Evolutionary conservation across 2,113 vertebrate genomes (phyloP).

Genomic region (Anthoscopus minutus): DNA sequence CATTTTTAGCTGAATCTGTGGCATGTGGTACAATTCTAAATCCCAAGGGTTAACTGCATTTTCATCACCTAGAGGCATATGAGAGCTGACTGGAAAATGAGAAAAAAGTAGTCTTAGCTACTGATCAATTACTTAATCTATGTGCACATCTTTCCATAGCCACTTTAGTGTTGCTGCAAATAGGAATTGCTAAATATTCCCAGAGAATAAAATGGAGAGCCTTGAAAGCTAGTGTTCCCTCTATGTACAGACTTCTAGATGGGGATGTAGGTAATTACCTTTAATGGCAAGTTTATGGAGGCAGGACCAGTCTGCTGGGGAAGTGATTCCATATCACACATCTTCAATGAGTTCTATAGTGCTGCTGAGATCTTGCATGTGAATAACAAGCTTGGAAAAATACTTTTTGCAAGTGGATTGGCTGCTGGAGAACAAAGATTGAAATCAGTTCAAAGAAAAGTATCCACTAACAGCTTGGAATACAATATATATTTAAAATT

Average conservation of each 20-base stretch:
- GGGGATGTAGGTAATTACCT: neutral
- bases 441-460: constrained; percentile 1
- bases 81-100: neutral
- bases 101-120: neutral
- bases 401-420: neutral
- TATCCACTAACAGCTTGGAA: neutral
- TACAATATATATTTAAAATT: neutral
- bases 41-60: neutral
- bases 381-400: neutral
- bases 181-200: neutral
- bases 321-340: neutral
- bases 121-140: neutral
- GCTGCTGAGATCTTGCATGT: neutral
- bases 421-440: neutral
- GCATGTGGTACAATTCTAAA: neutral
- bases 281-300: neutral
- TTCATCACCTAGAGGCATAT: neutral
- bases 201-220: neutral
- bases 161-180: neutral
- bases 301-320: neutral
- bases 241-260: neutral
- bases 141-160: neutral
- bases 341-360: neutral
- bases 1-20: neutral
- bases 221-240: neutral